Evolutionary conservation across 2,888 invertebrate species (phyloP), one percentile per base, ranked within the genome.

Genomic region (Tachina lurida): DNA sequence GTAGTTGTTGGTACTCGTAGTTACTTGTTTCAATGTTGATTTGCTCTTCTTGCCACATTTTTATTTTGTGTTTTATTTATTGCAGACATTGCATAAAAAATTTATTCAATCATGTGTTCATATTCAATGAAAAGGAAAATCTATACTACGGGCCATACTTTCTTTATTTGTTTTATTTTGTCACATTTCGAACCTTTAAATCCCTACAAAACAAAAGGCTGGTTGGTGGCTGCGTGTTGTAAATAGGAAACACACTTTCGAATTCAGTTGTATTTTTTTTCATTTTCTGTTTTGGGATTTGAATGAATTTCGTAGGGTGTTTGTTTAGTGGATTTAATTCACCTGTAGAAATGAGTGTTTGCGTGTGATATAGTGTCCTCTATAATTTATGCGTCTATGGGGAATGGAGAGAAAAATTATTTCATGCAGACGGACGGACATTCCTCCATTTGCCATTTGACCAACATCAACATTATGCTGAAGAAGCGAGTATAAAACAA

Each of bases 71-170:
- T 60, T n/a, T 9, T 56, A 47, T 63, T 49, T 67, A 47, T 67
- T 74, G 60, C 52, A 39, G 52, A 31, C 10, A 39, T 15, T 62
- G 62, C 62, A 76, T 17, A 62, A 82, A 75, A 52, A 60, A 75
- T 75, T 63, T 31, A 47, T 78, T 70, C 82, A 85, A 78, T 85
- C 81, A 82, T 68, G 82, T 82, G 43, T 73, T 73, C 31, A 63
- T 65, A 82, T 75, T 82, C 85, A 81, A 70, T 82, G 85, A 85
- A 74, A 82, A 74, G 78, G 82, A 81, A 81, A 85, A 78, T 70
- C 58, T 85, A 22, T 65, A 60, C 41, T 15, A 17, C 31, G 17
- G 52, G 71, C 52, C 47, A 47, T 65, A 10, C 3, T 41, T 9
- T 62, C 41, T 43, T 62, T 39, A 12, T 62, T 54, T 17, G 13